These are phyloP conservation scores for Cairina moschata DNA, from an alignment of 2,113 vertebrate genomes.

Conservation along the genomic window DNA sequence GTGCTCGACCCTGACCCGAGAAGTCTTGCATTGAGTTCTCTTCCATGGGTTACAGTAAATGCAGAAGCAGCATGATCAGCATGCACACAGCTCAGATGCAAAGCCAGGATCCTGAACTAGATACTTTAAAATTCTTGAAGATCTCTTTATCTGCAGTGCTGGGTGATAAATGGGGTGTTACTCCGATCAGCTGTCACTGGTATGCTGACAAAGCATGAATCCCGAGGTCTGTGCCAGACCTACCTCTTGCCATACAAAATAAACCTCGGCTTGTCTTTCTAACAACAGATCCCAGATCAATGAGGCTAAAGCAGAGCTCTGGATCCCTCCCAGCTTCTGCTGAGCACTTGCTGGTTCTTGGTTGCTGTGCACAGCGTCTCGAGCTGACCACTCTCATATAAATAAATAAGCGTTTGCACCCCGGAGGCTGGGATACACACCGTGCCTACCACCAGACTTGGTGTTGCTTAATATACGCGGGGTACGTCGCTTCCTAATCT, in stretches of 20 bases:
- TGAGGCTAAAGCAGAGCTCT: neutral
- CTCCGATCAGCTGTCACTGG: neutral
- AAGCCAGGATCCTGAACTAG: neutral
- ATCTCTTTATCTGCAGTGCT: neutral
- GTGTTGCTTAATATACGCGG: rapidly evolving
- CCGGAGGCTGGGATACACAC: neutral
- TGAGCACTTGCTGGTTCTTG: neutral
- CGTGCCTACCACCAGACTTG: too few species aligned
- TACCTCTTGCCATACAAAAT: neutral
- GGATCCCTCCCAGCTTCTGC: neutral
- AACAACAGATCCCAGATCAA: neutral
- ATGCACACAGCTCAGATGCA: neutral
- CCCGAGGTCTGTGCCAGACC: neutral
- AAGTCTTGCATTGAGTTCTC: rapidly evolving
- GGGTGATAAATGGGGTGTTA: neutral
- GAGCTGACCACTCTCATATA: neutral
- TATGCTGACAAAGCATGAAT: neutral
- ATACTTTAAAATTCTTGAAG: neutral
- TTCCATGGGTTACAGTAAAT: neutral
- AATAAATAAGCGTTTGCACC: too few species aligned
- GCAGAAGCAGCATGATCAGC: neutral
- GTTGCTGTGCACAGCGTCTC: neutral
- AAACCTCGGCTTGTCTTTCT: neutral
- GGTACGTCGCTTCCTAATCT: neutral
- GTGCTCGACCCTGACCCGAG: neutral